Evolutionary conservation across 2,888 invertebrate genomes (phyloP).

Genomic region (Leucozona laternaria): DNA sequence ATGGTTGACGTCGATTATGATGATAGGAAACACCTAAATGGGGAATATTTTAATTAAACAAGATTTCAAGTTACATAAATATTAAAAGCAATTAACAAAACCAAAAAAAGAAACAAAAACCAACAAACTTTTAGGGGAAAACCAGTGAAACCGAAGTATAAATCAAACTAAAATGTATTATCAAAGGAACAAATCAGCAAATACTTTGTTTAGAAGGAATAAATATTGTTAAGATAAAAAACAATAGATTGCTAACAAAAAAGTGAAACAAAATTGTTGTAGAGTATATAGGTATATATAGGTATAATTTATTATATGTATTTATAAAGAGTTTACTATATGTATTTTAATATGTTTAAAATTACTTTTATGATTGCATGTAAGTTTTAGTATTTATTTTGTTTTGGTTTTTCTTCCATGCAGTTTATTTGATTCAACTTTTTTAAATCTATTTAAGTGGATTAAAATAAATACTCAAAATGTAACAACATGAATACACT

Average conservation of each 20-base stretch:
- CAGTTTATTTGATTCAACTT: conserved; percentile 55
- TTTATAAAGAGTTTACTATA: conserved; percentile 55
- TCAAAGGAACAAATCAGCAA: conserved; percentile 63
- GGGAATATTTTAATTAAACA: neutral
- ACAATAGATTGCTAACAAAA: conserved; percentile 65
- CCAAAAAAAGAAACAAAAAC: conserved; percentile 23
- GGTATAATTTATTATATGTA: conserved; percentile 28
- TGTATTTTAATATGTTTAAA: conserved; percentile 28
- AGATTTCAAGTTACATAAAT: conserved; percentile 42
- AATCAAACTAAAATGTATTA: conserved; percentile 60
- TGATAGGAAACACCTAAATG: conserved; percentile 83
- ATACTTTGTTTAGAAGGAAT: conserved; percentile 55
- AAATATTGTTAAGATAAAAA: conserved; percentile 66
- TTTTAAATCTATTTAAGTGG: conserved; percentile 54
- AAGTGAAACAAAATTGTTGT: conserved; percentile 44
- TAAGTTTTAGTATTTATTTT: neutral
- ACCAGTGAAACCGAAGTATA: conserved; percentile 60
- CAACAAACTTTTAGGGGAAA: conserved; percentile 66
- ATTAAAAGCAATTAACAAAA: conserved; percentile 58
- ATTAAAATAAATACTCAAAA: conserved; percentile 45
- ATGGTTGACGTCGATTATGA: conserved; percentile 82
- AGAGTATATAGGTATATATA: conserved; percentile 25
- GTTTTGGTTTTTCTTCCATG: conserved; percentile 44
- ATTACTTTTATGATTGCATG: conserved; percentile 18
- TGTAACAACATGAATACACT: conserved; percentile 43